Percentiles rank a stretch among this genome's conserved stretches.
phyloP scores from a whole-genome alignment of 1,140 invertebrate species.

The Hycleus phaleratus region DNA sequence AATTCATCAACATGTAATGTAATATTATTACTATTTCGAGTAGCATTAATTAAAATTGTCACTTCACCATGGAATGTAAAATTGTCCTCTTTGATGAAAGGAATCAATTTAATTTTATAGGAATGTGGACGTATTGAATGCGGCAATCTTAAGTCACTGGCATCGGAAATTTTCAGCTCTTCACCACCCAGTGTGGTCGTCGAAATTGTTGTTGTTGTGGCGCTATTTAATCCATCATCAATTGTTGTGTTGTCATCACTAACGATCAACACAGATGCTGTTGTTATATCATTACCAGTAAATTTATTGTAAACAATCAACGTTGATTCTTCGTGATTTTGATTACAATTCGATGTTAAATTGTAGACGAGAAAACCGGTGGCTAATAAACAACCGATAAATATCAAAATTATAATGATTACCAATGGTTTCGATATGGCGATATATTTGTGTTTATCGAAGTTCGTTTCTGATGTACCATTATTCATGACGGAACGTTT shows the following conservation, averaged over 20 bases:
- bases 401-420: constrained; percentile 16
- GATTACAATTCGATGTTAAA: constrained; percentile 7
- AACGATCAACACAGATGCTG: neutral
- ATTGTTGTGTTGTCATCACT: neutral
- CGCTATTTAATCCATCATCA: neutral
- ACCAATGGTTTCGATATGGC: constrained; percentile 20
- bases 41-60: constrained; percentile 56
- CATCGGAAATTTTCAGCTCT: neutral
- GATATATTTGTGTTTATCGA: constrained; percentile 18
- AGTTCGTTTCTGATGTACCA: constrained; percentile 16
- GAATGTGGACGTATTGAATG: constrained; percentile 54
- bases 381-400: constrained; percentile 16
- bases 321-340: neutral
- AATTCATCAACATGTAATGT: constrained; percentile 70
- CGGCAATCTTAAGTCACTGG: constrained; percentile 56
- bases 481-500: constrained; percentile 14
- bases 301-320: constrained; percentile 2
- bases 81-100: constrained; percentile 62
- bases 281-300: neutral
- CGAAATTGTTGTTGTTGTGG: neutral
- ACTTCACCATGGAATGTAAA: constrained; percentile 71
- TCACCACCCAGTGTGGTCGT: neutral
- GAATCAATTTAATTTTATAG: constrained; percentile 62
- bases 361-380: constrained; percentile 23
- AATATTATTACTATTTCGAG: constrained; percentile 59